Base-by-base conservation (phyloP, 2,888 invertebrate species). In the Caenorhabditis sp. region DNA sequence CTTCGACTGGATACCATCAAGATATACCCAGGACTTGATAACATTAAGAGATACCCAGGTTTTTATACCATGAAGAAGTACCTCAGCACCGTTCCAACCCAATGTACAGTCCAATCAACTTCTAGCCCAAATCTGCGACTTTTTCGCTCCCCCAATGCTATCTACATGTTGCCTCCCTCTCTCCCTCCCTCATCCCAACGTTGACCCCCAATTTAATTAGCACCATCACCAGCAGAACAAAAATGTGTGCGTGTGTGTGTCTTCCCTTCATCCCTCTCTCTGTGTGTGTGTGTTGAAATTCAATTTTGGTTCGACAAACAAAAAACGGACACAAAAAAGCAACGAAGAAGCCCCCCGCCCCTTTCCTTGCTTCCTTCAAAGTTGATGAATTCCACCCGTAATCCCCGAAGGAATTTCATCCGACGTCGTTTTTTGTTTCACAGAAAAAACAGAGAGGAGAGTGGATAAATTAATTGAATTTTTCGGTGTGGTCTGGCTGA, bases 211-310 rank as follows among this genome's bases (percentile, higher is more conserved):
- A 60, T 60, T 60, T 26, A 50, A 60, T 60, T 60, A 60, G 60
- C 50, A 60, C 60, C 50, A 59, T 1, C 38, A 31, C 31, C 31
- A 31, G 10, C 3, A 36, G n/a, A n/a, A n/a, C n/a, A n/a, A n/a
- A 50, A 20, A 50, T 20, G 50, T 50, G 50, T 4, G 50, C 12
- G 21, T 23, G 53, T 43, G 54, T 62, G 53, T 62, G 62, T 54
- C 53, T 54, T 59, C 36, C 20, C 59, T 20, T 59, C 21, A 21
- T 43, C 38, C 25, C 56, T 54, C 5, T 23, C 21, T 31, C 25
- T 20, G 23, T 36, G 36, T 52, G 50, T 52, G 43, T n/a, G 52
- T 62, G 56, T 54, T 62, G 62, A 43, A 63, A 62, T 62, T 62
- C 54, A 62, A 62, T 62, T 62, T 53, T 52, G 31, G 54, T 36